Evolutionary conservation across 2,888 invertebrate species (phyloP).

Genomic region (Dendrolimus pini): DNA sequence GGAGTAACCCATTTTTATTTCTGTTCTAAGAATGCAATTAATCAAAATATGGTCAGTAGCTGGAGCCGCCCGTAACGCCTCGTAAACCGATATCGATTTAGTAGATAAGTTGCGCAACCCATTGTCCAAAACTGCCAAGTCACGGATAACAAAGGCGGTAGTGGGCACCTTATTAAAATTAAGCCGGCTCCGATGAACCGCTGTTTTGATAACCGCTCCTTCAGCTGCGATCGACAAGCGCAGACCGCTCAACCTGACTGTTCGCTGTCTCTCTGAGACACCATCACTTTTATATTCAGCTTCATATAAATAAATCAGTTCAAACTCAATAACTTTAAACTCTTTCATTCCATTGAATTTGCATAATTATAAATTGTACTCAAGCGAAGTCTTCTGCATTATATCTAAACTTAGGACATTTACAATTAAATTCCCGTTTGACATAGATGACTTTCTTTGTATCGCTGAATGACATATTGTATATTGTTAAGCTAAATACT

Average conservation of each 20-base stretch:
- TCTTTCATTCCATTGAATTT: too few relatives aligned
- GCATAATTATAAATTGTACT: too few relatives aligned
- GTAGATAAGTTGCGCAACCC: conserved; percentile 73
- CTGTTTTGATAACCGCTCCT: conserved; percentile 71
- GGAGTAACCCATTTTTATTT: conserved; percentile 39
- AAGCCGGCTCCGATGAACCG: conserved; percentile 65
- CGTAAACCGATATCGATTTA: conserved; percentile 75
- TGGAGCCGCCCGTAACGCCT: conserved; percentile 68
- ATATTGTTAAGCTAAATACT: too few relatives aligned
- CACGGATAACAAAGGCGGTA: conserved; percentile 70
- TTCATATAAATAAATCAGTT: conserved; percentile 41
- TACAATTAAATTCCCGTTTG: too few relatives aligned
- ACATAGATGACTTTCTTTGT: too few relatives aligned
- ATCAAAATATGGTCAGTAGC: conserved; percentile 75
- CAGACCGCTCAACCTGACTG: conserved; percentile 39
- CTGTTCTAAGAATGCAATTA: conserved; percentile 66
- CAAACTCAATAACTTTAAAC: too few relatives aligned
- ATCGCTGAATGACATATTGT: too few relatives aligned
- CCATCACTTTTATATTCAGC: conserved; percentile 35
- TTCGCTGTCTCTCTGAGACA: conserved; percentile 48
- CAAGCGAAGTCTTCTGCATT: too few relatives aligned
- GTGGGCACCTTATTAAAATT: conserved; percentile 76
- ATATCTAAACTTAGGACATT: too few relatives aligned
- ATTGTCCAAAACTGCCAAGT: conserved; percentile 67
- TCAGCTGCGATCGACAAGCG: conserved; percentile 44